phyloP scores from a whole-genome alignment of 2,113 vertebrate genomes.

The Rhea pennata region DNA sequence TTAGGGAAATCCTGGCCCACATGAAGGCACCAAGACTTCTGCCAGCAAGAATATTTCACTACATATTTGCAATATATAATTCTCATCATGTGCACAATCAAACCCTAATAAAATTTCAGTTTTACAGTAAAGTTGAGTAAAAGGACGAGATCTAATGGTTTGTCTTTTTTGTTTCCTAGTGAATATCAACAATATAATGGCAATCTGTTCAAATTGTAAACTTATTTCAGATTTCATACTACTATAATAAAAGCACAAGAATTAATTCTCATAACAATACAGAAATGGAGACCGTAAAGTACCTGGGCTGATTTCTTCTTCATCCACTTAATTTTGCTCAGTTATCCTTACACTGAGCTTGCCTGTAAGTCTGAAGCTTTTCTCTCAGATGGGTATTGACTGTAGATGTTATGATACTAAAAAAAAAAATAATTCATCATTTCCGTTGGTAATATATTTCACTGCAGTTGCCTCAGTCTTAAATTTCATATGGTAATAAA shows the following conservation, averaged over 20 bases:
- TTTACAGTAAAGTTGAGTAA: not conserved
- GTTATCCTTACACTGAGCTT: not conserved
- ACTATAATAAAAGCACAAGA: not conserved
- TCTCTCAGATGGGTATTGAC: not conserved
- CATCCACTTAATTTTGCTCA: not conserved
- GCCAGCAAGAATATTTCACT: not conserved
- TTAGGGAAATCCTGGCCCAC: not conserved
- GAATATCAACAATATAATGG: not conserved
- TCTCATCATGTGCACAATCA: not conserved
- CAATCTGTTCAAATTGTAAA: not conserved
- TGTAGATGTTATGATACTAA: not conserved
- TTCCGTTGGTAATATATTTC: not conserved
- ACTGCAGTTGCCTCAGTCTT: not conserved
- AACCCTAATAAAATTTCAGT: not conserved
- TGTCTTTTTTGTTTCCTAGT: not conserved
- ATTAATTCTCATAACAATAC: not conserved
- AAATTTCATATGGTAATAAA: not conserved
- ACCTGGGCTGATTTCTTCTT: not conserved
- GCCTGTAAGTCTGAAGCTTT: not conserved
- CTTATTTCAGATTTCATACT: not conserved
- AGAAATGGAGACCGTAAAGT: not conserved
- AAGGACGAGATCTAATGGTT: not conserved
- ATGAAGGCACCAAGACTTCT: not conserved
- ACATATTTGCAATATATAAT: not conserved
- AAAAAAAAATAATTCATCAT: not conserved